Base-by-base conservation (phyloP, 2,113 vertebrate species). In the Amblyornis subalaris region DNA sequence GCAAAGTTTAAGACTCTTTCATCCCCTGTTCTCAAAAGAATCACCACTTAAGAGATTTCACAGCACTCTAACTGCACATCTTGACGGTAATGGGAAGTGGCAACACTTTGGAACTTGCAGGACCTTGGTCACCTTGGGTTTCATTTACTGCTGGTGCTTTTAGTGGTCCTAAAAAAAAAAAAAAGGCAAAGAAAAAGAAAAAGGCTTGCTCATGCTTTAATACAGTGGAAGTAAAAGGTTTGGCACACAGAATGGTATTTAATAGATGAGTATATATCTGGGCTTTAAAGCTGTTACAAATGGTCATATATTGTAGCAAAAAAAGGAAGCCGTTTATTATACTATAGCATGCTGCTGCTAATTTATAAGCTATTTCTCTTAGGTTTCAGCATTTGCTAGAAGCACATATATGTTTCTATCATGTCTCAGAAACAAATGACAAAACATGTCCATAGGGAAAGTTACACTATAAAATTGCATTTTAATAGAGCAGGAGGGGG, bases 211-310 rank as follows among this genome's bases (percentile, higher is more conserved):
- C 14, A 22, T 60, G 66, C 71, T 92, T 95, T 85, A 93, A 89
- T 94, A 83, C 22, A 89, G 84, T 60, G 15, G 67, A 96, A 94
- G 90, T 94, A 80, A 81, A 90, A 95, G 38, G 38, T 75, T 95
- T 96, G 94, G 73, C 80, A 85, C 57, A 71, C 71, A 64, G 72
- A 94, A 72, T 80, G 42, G 75, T 54, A 29, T 89, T 88, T 94
- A 62, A 71, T 58, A 88, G 31, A 55, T 17, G 24, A 85, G 33
- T 87, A 45, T 42, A 44, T 96, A 96, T 83, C 74, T 78, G 35
- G 42, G 74, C 38, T 92, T 89, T 97, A 78, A 93, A 90, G 72
- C 89, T 88, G 66, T 22, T 94, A 51, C 61, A 91, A 94, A 91
- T 71, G 85, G 75, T 75, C 81, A 77, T 29, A 62, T 36, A 47